Conservation (phyloP, 2,797 vertebrate genomes). For the Cryptoblepharus egeriae region DNA sequence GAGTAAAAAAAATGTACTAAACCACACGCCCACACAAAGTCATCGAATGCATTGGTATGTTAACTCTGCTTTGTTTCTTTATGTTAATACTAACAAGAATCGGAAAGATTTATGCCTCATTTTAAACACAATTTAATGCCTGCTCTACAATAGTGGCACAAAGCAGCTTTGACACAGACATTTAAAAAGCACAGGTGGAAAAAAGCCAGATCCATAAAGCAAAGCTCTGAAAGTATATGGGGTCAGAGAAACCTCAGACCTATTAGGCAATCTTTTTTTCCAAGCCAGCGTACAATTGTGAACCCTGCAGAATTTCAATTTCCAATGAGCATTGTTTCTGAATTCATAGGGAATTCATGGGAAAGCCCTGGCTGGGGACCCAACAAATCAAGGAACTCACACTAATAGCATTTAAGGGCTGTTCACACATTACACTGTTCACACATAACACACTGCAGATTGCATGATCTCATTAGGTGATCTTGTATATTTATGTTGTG, state of each 20-base stretch:
- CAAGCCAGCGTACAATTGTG: slow-evolving; percentile 6
- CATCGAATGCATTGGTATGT: slow-evolving; percentile 54
- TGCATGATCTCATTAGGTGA: no score
- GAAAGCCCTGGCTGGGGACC: neutral
- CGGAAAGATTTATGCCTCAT: slow-evolving; percentile 25
- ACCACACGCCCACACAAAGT: slow-evolving; percentile 56
- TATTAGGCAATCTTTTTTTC: slow-evolving; percentile 37
- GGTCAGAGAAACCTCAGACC: neutral
- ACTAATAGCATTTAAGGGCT: neutral
- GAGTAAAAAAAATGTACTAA: neutral
- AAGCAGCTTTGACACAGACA: slow-evolving; percentile 22
- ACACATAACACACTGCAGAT: no score
- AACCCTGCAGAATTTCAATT: slow-evolving; percentile 18
- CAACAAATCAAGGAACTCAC: neutral
- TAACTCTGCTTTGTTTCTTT: slow-evolving; percentile 47
- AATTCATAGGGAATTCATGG: slow-evolving; percentile 25
- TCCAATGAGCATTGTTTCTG: neutral
- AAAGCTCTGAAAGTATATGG: neutral
- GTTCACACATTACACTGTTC: no score
- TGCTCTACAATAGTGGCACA: slow-evolving; percentile 36
- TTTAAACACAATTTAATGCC: slow-evolving; percentile 46
- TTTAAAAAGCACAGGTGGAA: slow-evolving; percentile 13
- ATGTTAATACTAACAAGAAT: slow-evolving; percentile 35
- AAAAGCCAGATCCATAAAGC: slow-evolving; percentile 34
- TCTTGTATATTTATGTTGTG: no score